These are phyloP conservation scores for Adineta ricciae DNA, from an alignment of 2,888 invertebrate genomes.

Conservation along the genomic window DNA sequence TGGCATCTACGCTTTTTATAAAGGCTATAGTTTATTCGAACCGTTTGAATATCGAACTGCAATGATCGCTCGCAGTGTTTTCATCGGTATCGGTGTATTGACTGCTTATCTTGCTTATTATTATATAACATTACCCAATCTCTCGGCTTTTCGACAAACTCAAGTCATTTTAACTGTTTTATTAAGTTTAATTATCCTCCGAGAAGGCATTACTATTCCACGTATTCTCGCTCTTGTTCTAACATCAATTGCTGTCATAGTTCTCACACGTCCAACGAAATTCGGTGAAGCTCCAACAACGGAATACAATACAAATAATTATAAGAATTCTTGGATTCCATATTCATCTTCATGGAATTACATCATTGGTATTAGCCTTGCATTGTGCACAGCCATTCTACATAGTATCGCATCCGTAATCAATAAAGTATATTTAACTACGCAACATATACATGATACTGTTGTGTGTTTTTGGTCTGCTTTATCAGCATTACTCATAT, in stretches of 20 bases:
- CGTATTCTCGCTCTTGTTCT: neutral
- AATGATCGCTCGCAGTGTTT: neutral
- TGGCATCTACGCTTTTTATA: neutral
- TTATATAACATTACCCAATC: neutral
- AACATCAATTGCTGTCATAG: neutral
- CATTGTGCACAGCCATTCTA: neutral
- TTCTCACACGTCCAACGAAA: neutral
- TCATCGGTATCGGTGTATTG: neutral
- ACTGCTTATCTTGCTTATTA: conserved; percentile 6
- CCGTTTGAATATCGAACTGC: neutral
- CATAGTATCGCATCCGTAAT: neutral
- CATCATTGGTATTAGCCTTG: neutral
- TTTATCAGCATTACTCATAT: neutral
- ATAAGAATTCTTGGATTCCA: neutral
- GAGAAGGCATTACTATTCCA: neutral
- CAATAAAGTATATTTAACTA: neutral
- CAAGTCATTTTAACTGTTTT: neutral
- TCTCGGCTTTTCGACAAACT: neutral
- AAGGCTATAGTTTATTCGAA: neutral
- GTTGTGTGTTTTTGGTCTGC: conserved; percentile 10
- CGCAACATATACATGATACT: neutral
- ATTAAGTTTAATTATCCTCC: neutral
- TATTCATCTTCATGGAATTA: neutral
- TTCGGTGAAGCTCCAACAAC: neutral
- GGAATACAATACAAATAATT: neutral